Percentiles rank a stretch among this genome's conserved stretches.
phyloP scores from a whole-genome alignment of 1,140 invertebrate species.

The Glossosoma conforme region DNA sequence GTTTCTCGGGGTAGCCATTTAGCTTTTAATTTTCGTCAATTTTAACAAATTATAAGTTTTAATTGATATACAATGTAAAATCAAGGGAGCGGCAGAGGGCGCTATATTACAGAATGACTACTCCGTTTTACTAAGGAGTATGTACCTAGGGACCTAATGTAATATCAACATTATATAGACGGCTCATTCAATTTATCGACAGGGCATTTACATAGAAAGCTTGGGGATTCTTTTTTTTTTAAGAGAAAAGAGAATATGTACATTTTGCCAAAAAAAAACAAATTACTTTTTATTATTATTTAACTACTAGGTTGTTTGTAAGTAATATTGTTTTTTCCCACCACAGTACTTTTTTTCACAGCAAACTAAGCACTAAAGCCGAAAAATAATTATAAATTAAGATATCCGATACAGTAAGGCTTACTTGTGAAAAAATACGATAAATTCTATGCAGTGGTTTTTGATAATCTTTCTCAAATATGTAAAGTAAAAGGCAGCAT shows the following conservation, averaged over 20 bases:
- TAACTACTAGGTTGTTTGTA: no score
- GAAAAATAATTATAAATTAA: no score
- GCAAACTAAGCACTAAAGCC: no score
- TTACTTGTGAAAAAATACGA: no score
- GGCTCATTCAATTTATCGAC: conserved; percentile 1
- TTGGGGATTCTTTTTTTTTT: background rate
- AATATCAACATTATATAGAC: conserved; percentile 3
- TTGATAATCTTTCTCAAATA: no score
- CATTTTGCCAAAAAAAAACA: no score
- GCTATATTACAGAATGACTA: background rate
- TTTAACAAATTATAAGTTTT: conserved; percentile 29
- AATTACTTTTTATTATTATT: no score
- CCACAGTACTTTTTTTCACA: no score
- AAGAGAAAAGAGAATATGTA: background rate
- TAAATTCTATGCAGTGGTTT: no score
- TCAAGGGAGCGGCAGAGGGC: conserved; percentile 19
- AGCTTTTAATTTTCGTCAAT: conserved; percentile 27
- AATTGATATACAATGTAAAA: conserved; percentile 28
- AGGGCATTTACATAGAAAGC: background rate
- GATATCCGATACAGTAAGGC: no score
- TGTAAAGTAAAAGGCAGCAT: no score
- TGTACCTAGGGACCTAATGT: background rate
- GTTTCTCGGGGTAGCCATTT: conserved; percentile 23
- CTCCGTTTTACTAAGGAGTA: background rate
- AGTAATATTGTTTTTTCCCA: no score